Percentiles rank a stretch among this genome's conserved stretches.
Evolutionary conservation across 1,140 invertebrate genomes (phyloP).

Genomic region (Branchinecta lindahli): DNA sequence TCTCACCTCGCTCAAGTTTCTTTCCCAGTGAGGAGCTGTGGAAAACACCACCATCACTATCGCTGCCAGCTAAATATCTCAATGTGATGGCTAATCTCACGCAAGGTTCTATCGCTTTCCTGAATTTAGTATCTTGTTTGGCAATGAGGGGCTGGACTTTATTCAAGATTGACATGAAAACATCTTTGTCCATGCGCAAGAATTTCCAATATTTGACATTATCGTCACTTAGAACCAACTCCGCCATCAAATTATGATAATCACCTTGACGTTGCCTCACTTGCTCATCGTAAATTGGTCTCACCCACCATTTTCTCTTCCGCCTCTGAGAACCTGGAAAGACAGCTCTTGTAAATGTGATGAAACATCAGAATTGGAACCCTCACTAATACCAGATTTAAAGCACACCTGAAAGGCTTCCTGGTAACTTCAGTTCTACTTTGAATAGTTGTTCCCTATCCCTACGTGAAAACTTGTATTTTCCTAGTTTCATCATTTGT

Average conservation of each 20-base stretch:
- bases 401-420: no score
- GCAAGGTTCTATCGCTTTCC: background rate
- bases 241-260: background rate
- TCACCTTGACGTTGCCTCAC: background rate
- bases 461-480: no score
- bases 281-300: background rate
- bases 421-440: no score
- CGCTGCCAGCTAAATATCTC: background rate
- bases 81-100: constrained; percentile 10
- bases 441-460: no score
- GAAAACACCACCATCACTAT: constrained; percentile 25
- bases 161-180: background rate
- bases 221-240: background rate
- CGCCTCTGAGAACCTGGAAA: background rate
- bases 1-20: background rate
- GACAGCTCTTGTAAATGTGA: no score
- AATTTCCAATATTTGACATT: background rate
- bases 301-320: background rate
- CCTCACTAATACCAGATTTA: no score
- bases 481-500: no score
- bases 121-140: background rate
- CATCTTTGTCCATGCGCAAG: no score
- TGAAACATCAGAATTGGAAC: no score
- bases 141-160: background rate
- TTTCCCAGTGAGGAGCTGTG: constrained; percentile 12